Conservation (phyloP, 2,113 vertebrate species). For the Zosterops japonicus region DNA sequence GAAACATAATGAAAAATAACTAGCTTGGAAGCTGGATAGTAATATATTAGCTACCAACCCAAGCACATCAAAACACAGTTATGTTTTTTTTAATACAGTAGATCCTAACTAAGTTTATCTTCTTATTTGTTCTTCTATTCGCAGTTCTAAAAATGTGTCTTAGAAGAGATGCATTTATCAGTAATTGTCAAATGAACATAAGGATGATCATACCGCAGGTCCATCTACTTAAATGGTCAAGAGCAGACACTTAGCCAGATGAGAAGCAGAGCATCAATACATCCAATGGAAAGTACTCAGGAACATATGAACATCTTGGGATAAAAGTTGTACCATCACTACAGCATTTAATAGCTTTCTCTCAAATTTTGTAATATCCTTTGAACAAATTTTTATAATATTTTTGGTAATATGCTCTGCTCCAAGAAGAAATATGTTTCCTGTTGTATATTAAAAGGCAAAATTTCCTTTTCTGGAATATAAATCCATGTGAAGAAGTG, state of each 20-base stretch:
- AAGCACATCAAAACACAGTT: neutral
- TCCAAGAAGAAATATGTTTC: neutral
- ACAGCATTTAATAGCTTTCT: neutral
- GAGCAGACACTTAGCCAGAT: neutral
- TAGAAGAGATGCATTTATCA: neutral
- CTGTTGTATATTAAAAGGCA: neutral
- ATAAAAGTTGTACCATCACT: neutral
- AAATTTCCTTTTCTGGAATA: slow-evolving; percentile 3
- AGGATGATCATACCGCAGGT: neutral
- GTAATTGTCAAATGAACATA: neutral
- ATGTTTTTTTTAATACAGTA: neutral
- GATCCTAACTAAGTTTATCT: neutral
- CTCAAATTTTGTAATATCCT: neutral
- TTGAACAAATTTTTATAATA: neutral
- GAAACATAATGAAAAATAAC: slow-evolving; percentile 49
- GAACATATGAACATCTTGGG: neutral
- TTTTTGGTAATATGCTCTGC: neutral
- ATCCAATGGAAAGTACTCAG: neutral
- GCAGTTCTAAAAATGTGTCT: neutral
- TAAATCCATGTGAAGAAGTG: neutral
- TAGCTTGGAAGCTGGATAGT: neutral
- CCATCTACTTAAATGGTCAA: neutral
- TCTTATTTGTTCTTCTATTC: neutral
- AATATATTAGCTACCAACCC: neutral
- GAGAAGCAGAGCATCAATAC: neutral